phyloP scores from a whole-genome alignment of 1,140 invertebrate genomes.

The Agrilus planipennis region DNA sequence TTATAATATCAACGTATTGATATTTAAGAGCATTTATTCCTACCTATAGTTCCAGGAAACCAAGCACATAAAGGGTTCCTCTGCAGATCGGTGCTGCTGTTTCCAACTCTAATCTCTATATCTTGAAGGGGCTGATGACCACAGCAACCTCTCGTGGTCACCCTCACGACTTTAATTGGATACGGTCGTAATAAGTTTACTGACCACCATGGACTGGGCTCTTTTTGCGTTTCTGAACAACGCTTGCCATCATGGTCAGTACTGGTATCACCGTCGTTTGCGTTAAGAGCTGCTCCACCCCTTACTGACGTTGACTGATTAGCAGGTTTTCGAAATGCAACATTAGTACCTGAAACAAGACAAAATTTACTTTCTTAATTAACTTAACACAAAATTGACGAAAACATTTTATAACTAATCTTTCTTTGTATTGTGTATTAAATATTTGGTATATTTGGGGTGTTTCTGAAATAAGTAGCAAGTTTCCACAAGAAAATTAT shows the following conservation, averaged over 20 bases:
- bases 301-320: slow-evolving; percentile 81
- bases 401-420: too few relatives aligned
- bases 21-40: too few relatives aligned
- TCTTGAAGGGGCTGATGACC: slow-evolving; percentile 83
- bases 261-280: slow-evolving; percentile 71
- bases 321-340: slow-evolving; percentile 73
- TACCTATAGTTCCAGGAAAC: slow-evolving; percentile 84
- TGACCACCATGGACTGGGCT: slow-evolving; percentile 84
- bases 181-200: slow-evolving; percentile 76
- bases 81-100: slow-evolving; percentile 73
- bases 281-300: slow-evolving; percentile 66
- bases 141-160: slow-evolving; percentile 66
- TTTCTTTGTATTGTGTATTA: too few relatives aligned
- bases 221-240: slow-evolving; percentile 79
- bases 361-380: slow-evolving; percentile 6
- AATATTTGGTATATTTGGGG: too few relatives aligned
- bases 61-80: slow-evolving; percentile 83
- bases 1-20: too few relatives aligned
- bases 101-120: slow-evolving; percentile 82
- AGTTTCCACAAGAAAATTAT: too few relatives aligned
- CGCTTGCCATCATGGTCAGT: slow-evolving; percentile 75
- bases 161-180: slow-evolving; percentile 67
- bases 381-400: background rate
- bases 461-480: too few relatives aligned
- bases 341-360: slow-evolving; percentile 60